A percentile compares a stretch with the other conserved stretches of the same genome.
Conservation (phyloP, 2,888 invertebrate species). For the Heliconius charithonia region DNA sequence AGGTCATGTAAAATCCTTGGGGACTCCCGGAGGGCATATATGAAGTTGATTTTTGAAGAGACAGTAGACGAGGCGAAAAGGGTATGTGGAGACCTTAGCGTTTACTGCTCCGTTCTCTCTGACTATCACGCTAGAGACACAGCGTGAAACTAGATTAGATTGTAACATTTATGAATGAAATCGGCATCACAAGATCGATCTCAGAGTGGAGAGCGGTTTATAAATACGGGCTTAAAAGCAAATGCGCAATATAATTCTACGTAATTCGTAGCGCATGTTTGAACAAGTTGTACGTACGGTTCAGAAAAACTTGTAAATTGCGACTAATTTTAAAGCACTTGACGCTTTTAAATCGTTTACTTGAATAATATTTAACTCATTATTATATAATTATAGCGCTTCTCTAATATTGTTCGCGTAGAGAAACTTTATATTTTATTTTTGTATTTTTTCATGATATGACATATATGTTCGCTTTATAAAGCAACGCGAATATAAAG, state of each 20-base stretch:
- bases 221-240: not conserved
- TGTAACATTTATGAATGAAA: too few relatives aligned
- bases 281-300: conserved; percentile 33
- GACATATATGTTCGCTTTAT: not conserved
- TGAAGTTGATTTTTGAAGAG: too few relatives aligned
- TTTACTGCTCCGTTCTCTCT: too few relatives aligned
- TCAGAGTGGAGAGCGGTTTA: too few relatives aligned
- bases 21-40: too few relatives aligned
- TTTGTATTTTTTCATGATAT: not conserved
- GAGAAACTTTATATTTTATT: not conserved
- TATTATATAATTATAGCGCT: not conserved
- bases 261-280: conserved; percentile 25
- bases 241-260: conserved; percentile 5
- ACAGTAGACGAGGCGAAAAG: too few relatives aligned
- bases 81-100: too few relatives aligned
- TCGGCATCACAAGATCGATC: too few relatives aligned
- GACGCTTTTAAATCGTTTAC: conserved; percentile 13
- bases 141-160: too few relatives aligned
- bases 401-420: not conserved
- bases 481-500: not conserved
- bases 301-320: conserved; percentile 40
- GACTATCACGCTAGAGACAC: too few relatives aligned
- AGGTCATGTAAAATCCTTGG: too few relatives aligned
- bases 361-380: not conserved
- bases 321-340: conserved; percentile 39